Conservation (phyloP, 2,113 vertebrate genomes). For the Podarcis raffonei region DNA sequence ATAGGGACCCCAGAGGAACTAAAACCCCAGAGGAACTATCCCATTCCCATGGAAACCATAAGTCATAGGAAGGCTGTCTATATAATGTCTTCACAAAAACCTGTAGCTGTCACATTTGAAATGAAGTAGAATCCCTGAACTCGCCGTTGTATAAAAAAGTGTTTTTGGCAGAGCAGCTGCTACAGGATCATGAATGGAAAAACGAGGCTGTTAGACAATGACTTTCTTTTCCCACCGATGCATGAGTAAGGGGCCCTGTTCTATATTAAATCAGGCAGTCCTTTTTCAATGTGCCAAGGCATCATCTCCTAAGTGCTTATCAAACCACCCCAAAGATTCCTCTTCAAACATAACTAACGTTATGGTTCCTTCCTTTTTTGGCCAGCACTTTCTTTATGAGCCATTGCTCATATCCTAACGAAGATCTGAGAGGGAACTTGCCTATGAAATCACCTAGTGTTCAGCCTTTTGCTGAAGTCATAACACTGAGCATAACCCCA, state of each 20-base stretch:
- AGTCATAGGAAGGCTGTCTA: neutral
- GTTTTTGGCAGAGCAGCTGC: neutral
- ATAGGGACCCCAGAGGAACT: neutral
- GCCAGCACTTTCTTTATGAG: neutral
- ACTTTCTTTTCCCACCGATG: neutral
- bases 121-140: neutral
- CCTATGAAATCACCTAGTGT: neutral
- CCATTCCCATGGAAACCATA: neutral
- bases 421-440: neutral
- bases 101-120: neutral
- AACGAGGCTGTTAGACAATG: neutral
- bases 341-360: neutral
- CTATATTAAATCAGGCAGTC: neutral
- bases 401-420: neutral
- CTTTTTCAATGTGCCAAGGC: neutral
- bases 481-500: neutral
- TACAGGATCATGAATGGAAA: neutral
- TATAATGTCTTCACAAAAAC: neutral
- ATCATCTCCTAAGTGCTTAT: neutral
- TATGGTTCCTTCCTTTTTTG: neutral
- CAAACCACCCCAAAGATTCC: neutral
- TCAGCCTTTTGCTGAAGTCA: neutral
- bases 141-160: neutral
- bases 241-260: neutral
- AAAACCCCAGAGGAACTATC: too few species aligned